Base-by-base conservation (phyloP, 2,888 invertebrate genomes). In the Melikaiella ostensackeni region DNA sequence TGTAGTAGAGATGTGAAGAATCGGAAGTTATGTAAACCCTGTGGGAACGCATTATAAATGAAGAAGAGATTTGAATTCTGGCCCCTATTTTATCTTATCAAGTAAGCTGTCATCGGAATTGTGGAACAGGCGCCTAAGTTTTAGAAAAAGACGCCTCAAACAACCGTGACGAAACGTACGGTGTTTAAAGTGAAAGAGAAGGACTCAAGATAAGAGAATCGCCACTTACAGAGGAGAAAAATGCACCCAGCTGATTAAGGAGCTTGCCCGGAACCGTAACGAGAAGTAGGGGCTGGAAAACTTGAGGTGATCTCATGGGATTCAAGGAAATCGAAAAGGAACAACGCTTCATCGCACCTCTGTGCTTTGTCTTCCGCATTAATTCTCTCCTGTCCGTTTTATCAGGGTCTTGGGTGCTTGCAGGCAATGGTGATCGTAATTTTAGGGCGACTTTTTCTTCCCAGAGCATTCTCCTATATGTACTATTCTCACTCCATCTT, bases 191-290 rank as follows among this genome's bases (percentile, higher is more conserved):
- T 19, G 30, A 46, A 27, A 42, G 27, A 46, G 77, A 73, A 30
- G 57, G 77, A 77, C 64, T 75, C 63, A 74, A 85, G 87, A 87
- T 87, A 87, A 87, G 84, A 75, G 84, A 87, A 86, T 87, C 84
- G 83, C 85, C 84, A 83, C 82, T 87, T 82, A 84, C 82, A 82
- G 74, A 78, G 74, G 81, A 86, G 86, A 86, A 84, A 86, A 87
- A 84, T 86, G 84, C 82, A 82, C 74, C 81, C 77, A 78, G 76
- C 84, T 87, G 87, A 87, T 87, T 87, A 87, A 87, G 81, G 84
- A 82, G 81, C 63, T 77, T 74, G 35, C 24, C 63, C 42, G 35
- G 74, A 76, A 74, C 64, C 79, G 70, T 76, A 70, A 75, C 66
- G 55, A 50, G 70, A 46, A 30, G n/a, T 30, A 50, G 50, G n/a